Base-by-base conservation (phyloP, 1,140 invertebrate genomes). In the Homarus americanus region DNA sequence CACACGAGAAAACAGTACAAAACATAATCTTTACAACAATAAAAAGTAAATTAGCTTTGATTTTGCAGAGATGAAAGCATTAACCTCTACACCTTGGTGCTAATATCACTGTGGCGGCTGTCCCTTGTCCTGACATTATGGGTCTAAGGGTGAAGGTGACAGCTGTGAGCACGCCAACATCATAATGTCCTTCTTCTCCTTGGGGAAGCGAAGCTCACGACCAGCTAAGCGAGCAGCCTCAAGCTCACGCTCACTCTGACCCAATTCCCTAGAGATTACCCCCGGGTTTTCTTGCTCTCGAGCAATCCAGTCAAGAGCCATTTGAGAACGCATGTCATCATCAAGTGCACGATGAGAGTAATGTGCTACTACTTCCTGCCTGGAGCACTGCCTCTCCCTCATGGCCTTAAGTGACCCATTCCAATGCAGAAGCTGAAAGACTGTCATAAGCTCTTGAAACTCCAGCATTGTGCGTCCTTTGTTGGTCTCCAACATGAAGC, bases 361-460 rank as follows among this genome's bases (percentile, higher is more conserved):
- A 94, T 98, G 98, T 24, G 97, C 97, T n/a, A 99, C 97, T 0
- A 99, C 98, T 91, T 93, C 93, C 90, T 94, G 94, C 92, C 98
- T 95, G n/a, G 98, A 98, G 94, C 98, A 99, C 93, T 98, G 98
- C 10, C 98, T 95, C 94, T 99, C 98, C 96, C 93, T 96, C 93
- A 93, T 93, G 41, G 93, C 93, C 93, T 98, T 98, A 88, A 99
- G 94, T 87, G 97, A 98, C 1, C 98, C 98, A 94, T 99, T 99
- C 98, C 98, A 99, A 94, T 99, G 98, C 1, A 99, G 95, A 73
- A 99, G 95, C 94, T 99, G 98, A 94, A 99, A 99, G 4, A 99
- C 98, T 0, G 98, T 99, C 98, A 99, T 99, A 92, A 99, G 95
- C 94, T 99, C 98, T 94, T 99, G 98, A 94, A 99, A 99, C 94